These are phyloP conservation scores for Melanotaenia nigrans DNA, from an alignment of 2,797 vertebrate species.

Conservation along the genomic window DNA sequence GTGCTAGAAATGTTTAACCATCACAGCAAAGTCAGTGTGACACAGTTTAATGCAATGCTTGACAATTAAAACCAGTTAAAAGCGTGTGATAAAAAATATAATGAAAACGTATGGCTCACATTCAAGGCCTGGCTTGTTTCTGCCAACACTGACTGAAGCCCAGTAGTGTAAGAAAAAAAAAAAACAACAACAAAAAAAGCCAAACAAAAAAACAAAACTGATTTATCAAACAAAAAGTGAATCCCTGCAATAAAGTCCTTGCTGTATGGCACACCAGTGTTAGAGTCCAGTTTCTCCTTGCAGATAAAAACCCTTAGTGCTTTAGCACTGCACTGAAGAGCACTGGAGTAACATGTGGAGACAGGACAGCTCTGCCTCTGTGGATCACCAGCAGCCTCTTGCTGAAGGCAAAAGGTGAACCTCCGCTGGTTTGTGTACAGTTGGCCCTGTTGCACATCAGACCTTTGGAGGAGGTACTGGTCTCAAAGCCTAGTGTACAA, in stretches of 20 bases:
- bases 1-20: neutral
- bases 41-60: neutral
- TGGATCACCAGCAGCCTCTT: neutral
- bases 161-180: slow-evolving; percentile 40
- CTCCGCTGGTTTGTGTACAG: neutral
- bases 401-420: neutral
- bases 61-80: too few species aligned
- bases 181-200: too few species aligned
- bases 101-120: slow-evolving; percentile 22
- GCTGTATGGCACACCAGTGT: slow-evolving; percentile 1
- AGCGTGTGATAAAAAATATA: neutral
- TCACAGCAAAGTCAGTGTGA: neutral
- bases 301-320: neutral
- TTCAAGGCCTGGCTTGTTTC: slow-evolving; percentile 5
- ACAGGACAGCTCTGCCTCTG: neutral
- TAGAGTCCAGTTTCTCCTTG: slow-evolving; percentile 12
- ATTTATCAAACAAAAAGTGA: slow-evolving; percentile 1
- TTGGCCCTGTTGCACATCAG: slow-evolving; percentile 51
- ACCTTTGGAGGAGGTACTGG: slow-evolving; percentile 74
- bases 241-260: slow-evolving; percentile 9
- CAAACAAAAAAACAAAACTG: slow-evolving; percentile 1
- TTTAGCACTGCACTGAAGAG: slow-evolving; percentile 7
- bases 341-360: neutral
- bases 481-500: slow-evolving; percentile 72
- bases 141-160: neutral